phyloP scores from a whole-genome alignment of 2,797 vertebrate genomes.

The Apogon hyalosoma region DNA sequence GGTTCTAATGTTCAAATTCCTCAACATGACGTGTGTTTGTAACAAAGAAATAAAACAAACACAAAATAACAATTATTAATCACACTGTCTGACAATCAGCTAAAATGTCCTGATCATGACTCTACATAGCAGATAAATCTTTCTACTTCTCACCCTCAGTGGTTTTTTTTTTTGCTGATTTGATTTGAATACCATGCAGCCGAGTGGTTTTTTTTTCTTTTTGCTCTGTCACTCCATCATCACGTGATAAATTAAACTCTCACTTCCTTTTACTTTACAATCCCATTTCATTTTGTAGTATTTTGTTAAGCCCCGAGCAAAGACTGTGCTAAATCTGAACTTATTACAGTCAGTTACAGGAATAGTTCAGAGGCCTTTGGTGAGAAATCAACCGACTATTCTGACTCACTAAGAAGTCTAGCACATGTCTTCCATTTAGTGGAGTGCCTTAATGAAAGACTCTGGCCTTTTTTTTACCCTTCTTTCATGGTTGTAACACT shows the following conservation, averaged over 20 bases:
- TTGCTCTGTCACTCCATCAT: conserved; percentile 7
- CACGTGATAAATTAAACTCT: conserved; percentile 3
- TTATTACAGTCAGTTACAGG: conserved; percentile 33
- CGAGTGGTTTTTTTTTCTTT: not conserved
- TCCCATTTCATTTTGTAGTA: conserved; percentile 9
- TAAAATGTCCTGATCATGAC: not conserved
- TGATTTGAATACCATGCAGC: conserved; percentile 12
- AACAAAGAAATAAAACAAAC: not conserved
- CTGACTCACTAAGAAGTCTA: conserved; percentile 41
- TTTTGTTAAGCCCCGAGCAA: conserved; percentile 14
- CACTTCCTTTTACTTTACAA: conserved; percentile 21
- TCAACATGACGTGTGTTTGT: too few relatives aligned
- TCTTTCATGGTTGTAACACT: conserved; percentile 8
- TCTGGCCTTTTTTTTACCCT: not conserved
- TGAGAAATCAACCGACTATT: conserved; percentile 37
- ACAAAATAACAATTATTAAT: not conserved
- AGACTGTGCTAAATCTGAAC: conserved; percentile 31
- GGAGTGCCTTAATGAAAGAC: conserved; percentile 11
- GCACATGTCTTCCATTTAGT: conserved; percentile 42
- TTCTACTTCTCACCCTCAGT: conserved; percentile 1
- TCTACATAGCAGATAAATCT: not conserved
- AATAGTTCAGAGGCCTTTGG: conserved; percentile 27
- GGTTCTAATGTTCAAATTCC: too few relatives aligned
- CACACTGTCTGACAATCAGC: not conserved
- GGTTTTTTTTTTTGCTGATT: not conserved